These are phyloP conservation scores for Brachypalpus laphriformis DNA, from an alignment of 2,888 invertebrate species.

Conservation along the genomic window DNA sequence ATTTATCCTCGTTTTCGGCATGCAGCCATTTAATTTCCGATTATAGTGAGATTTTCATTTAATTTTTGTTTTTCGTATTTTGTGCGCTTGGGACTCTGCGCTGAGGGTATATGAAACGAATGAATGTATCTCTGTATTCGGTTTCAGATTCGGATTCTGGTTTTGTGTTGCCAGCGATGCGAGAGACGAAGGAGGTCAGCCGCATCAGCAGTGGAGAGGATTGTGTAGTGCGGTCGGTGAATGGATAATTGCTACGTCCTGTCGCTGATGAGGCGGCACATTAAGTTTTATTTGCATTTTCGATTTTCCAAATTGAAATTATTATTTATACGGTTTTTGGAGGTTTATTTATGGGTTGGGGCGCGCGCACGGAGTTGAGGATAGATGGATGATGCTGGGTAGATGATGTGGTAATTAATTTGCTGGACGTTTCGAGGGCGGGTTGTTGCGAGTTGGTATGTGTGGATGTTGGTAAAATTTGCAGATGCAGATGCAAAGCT, in stretches of 20 bases:
- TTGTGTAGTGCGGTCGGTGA: conserved; percentile 68
- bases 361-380: conserved; percentile 9
- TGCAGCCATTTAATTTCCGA: conserved; percentile 74
- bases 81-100: background rate
- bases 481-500: conserved; percentile 14
- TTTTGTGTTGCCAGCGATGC: background rate
- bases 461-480: too few species aligned
- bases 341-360: conserved; percentile 56
- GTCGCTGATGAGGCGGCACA: conserved; percentile 74
- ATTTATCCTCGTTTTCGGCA: conserved; percentile 74
- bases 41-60: conserved; percentile 74
- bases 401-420: conserved; percentile 73
- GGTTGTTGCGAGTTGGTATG: conserved; percentile 19
- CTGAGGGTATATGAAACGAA: background rate
- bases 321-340: conserved; percentile 71
- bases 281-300: conserved; percentile 74
- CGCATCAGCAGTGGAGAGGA: conserved; percentile 20
- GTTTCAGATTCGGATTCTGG: conserved; percentile 22
- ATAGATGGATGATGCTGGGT: conserved; percentile 41
- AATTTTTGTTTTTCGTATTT: conserved; percentile 58
- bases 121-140: conserved; percentile 9
- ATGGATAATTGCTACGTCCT: conserved; percentile 74
- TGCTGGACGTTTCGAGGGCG: conserved; percentile 62
- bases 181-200: conserved; percentile 21
- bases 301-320: conserved; percentile 74